Evolutionary conservation across 2,888 invertebrate genomes (phyloP), one percentile per base, ranked within the genome.

Genomic region (Leptopilina syphax): DNA sequence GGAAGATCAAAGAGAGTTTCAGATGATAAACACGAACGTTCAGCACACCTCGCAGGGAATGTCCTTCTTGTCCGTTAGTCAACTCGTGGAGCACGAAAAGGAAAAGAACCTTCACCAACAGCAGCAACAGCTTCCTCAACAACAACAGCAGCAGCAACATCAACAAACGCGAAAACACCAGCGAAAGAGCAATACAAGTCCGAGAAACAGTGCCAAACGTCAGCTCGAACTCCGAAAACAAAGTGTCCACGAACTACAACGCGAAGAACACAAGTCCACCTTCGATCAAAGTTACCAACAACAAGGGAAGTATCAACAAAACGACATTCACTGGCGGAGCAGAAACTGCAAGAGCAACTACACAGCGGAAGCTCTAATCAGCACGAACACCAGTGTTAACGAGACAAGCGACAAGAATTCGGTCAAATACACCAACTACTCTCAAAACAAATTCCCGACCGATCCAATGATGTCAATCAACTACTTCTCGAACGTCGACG

Each of bases 51-150:
- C 89, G 27, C 92, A 92, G 54, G 91, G 92, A 13, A 91, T 92
- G 47, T 93, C 93, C 77, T 95, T 95, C 81, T 88, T 95, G 9
- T 95, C 95, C 0, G 95, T 95, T 0, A 95, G 95, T 87, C 94
- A 95, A 81, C 88, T 95, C n/a, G 95, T 95, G 2, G 94, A 94
- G 83, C 93, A 92, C 82, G 93, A 92, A 83, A 93, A 93, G 84
- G 92, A 87, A 5, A 91, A 91, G 44, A 92, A 92, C 5, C 44
- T 8, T 54, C 88, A 88, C 41, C 82, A 83, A 13, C 85, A 86
- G 1, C 86, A 87, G 5, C 44, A 44, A 8, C 44, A 44, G 8
- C 7, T 8, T 54, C 88, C 88, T 27, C 82, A 83, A 12, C 85
- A 86, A 1, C 86, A 87, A 6, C 44, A 44, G 7, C 44, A 44